phyloP scores from a whole-genome alignment of 2,888 invertebrate species.

The Diarsia dahlii region DNA sequence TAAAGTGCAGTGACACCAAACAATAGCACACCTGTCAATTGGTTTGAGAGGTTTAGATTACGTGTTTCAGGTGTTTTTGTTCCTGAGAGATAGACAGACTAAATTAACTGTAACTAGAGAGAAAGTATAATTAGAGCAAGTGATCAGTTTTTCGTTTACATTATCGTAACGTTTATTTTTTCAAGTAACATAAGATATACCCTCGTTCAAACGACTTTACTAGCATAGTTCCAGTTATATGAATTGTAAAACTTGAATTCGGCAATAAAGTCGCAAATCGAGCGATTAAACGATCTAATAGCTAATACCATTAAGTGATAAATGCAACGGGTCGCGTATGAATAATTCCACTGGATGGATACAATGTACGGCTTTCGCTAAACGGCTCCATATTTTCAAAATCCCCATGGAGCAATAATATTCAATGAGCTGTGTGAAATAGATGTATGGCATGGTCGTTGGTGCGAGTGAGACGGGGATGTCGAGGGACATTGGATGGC shows the following conservation, averaged over 20 bases:
- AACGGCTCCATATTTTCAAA: slow-evolving; percentile 91
- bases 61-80: slow-evolving; percentile 9
- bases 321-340: slow-evolving; percentile 89
- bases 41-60: slow-evolving; percentile 7
- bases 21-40: slow-evolving; percentile 45
- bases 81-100: not conserved
- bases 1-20: slow-evolving; percentile 40
- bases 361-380: slow-evolving; percentile 90
- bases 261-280: slow-evolving; percentile 86
- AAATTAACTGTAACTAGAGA: too few relatives aligned
- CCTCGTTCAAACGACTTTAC: not conserved
- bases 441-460: slow-evolving; percentile 75
- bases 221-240: slow-evolving; percentile 26
- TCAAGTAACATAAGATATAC: not conserved
- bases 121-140: not conserved
- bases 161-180: not conserved
- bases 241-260: slow-evolving; percentile 68
- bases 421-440: slow-evolving; percentile 88
- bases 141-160: not conserved
- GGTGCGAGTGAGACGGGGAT: slow-evolving; percentile 78
- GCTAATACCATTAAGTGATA: slow-evolving; percentile 91
- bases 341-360: slow-evolving; percentile 90
- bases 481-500: slow-evolving; percentile 87
- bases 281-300: slow-evolving; percentile 89
- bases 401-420: slow-evolving; percentile 91